Evolutionary conservation across 2,888 invertebrate genomes (phyloP).

Genomic region (Drosophila flavopinicola): DNA sequence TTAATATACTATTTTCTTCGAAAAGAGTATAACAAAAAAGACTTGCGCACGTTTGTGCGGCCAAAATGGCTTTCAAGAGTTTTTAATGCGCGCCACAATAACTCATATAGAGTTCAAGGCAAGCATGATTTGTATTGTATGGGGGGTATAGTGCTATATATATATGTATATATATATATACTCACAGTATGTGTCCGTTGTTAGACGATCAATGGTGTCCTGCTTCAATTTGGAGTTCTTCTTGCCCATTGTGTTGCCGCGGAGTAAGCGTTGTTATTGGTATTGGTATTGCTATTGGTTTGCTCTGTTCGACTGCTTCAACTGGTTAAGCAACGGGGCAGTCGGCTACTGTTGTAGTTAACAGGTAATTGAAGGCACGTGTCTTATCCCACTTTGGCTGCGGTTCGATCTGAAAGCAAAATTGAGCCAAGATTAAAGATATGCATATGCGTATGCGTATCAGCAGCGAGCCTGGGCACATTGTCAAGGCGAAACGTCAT

Average conservation of each 20-base stretch:
- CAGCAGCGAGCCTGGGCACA: conserved; percentile 27
- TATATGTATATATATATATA: conserved; percentile 72
- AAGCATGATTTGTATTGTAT: conserved; percentile 45
- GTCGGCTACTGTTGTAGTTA: conserved; percentile 35
- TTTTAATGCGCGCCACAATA: conserved; percentile 54
- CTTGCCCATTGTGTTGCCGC: conserved; percentile 91
- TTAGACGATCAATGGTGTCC: conserved; percentile 96
- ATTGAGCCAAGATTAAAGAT: conserved; percentile 57
- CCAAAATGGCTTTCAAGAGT: conserved; percentile 72
- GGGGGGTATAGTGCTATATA: background rate
- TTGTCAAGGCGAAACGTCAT: conserved; percentile 47
- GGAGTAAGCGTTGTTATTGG: conserved; percentile 36
- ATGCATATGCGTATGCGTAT: conserved; percentile 8
- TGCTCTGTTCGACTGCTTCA: too few species aligned
- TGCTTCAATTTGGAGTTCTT: conserved; percentile 98
- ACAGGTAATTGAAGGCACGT: conserved; percentile 70
- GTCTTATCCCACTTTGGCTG: conserved; percentile 64
- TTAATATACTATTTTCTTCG: too few species aligned
- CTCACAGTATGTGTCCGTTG: conserved; percentile 97
- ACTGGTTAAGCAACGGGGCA: conserved; percentile 29
- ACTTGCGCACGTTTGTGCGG: conserved; percentile 57
- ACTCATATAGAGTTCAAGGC: conserved; percentile 69
- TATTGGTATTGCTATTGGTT: background rate
- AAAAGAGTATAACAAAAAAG: conserved; percentile 4
- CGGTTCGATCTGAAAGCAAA: conserved; percentile 62